Percentiles rank a stretch among this genome's conserved stretches.
These are phyloP conservation scores for Apeltes quadracus DNA, from an alignment of 2,113 vertebrate genomes.

Conservation along the genomic window DNA sequence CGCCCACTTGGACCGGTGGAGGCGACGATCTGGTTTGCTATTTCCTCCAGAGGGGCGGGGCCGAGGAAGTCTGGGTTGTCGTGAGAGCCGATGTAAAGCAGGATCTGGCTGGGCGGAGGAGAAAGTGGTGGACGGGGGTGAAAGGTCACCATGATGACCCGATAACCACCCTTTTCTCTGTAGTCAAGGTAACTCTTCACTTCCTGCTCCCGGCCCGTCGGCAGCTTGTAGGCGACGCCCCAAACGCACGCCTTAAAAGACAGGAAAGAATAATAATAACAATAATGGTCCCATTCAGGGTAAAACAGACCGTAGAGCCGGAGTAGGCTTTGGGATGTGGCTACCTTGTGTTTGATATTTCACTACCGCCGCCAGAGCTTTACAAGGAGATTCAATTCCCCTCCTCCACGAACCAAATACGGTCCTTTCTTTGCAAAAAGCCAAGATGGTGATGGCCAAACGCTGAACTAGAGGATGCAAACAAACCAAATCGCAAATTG, in stretches of 20 bases:
- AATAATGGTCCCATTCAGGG: not conserved
- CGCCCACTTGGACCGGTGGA: slow-evolving; percentile 90
- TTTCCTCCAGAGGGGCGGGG: slow-evolving; percentile 93
- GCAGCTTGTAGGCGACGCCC: slow-evolving; percentile 95
- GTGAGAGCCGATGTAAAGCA: slow-evolving; percentile 92
- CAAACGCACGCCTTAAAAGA: slow-evolving; percentile 88
- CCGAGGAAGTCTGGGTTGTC: slow-evolving; percentile 97
- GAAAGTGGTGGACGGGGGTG: slow-evolving; percentile 75
- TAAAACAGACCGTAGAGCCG: not conserved
- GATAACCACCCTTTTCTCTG: slow-evolving; percentile 95
- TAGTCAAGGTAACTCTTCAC: slow-evolving; percentile 94
- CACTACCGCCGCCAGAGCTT: no score
- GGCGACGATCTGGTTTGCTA: slow-evolving; percentile 90
- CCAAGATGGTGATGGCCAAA: no score
- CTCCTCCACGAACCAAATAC: no score
- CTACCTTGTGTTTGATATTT: no score
- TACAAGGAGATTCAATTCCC: no score
- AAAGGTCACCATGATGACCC: slow-evolving; percentile 87
- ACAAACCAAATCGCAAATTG: no score
- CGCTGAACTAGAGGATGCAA: no score
- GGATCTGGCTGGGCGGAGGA: slow-evolving; percentile 73
- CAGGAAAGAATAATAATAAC: not conserved
- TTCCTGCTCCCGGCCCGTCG: slow-evolving; percentile 89
- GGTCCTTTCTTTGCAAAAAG: no score
- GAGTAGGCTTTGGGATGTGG: not conserved